These are phyloP conservation scores for Gallinago solitaria DNA, from an alignment of 2,797 vertebrate species.

Conservation along the genomic window DNA sequence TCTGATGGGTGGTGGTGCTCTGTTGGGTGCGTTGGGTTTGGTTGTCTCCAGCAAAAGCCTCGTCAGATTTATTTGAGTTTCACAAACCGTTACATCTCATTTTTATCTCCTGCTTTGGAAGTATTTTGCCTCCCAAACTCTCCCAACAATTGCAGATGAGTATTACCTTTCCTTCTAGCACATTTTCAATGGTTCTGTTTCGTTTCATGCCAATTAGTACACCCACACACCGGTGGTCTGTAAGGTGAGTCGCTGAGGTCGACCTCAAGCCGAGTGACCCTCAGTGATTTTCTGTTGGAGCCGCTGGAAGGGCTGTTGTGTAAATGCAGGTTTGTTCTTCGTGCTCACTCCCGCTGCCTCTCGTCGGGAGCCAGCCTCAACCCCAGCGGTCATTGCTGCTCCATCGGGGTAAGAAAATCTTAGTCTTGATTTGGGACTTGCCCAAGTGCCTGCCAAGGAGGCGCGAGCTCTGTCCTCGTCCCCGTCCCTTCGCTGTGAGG, in stretches of 20 bases:
- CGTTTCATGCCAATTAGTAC: neutral
- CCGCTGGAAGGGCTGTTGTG: neutral
- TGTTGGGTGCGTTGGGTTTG: neutral
- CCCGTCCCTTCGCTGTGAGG: neutral
- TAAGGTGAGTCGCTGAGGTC: neutral
- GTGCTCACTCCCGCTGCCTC: neutral
- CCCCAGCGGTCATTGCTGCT: neutral
- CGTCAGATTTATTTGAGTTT: neutral
- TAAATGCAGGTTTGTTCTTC: neutral
- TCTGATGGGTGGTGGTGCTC: fast-evolving
- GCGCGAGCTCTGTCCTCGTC: neutral
- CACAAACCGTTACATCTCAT: fast-evolving
- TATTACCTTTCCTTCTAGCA: neutral
- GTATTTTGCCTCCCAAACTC: neutral
- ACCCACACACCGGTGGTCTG: neutral
- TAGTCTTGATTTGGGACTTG: neutral
- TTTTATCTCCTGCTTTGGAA: neutral
- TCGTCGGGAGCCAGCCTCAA: neutral
- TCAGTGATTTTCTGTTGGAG: neutral
- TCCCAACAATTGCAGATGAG: neutral
- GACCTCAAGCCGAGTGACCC: neutral
- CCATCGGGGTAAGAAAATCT: neutral
- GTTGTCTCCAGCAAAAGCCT: neutral
- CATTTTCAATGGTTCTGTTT: neutral
- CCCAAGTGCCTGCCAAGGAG: neutral